Evolutionary conservation across 2,888 invertebrate species (phyloP).

Genomic region (Dastarcus helophoroides): DNA sequence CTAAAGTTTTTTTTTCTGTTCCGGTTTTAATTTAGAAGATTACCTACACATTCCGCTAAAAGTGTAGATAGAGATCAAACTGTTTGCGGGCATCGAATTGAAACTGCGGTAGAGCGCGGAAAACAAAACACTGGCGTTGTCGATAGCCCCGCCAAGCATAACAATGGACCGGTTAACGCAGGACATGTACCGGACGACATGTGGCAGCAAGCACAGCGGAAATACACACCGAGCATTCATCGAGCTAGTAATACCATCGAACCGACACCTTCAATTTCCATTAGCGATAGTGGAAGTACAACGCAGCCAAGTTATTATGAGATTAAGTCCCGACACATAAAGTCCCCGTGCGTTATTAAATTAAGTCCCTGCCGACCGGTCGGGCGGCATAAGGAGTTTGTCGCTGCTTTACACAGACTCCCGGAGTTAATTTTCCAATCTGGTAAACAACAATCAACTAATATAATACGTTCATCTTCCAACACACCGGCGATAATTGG

Average conservation of each 20-base stretch:
- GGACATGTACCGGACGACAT: too few species aligned
- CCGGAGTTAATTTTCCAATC: conserved; percentile 32
- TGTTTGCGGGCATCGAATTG: too few species aligned
- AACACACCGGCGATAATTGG: conserved; percentile 15
- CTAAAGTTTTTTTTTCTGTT: too few species aligned
- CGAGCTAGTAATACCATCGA: conserved; percentile 2
- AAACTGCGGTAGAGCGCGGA: too few species aligned
- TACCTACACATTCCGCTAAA: too few species aligned
- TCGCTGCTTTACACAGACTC: conserved; percentile 1
- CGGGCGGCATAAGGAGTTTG: not conserved
- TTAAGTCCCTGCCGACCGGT: not conserved
- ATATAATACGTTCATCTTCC: conserved; percentile 30
- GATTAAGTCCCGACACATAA: conserved; percentile 1
- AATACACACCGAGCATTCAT: too few species aligned
- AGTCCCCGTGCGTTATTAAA: not conserved
- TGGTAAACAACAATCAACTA: conserved; percentile 33
- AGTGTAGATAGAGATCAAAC: too few species aligned
- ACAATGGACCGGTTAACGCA: too few species aligned
- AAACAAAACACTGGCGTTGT: too few species aligned
- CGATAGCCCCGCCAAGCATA: too few species aligned
- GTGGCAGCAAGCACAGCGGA: too few species aligned
- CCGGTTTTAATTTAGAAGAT: too few species aligned
- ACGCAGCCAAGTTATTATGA: conserved; percentile 2
- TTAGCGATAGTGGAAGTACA: conserved; percentile 4
- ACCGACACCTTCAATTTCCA: conserved; percentile 5